Base-by-base conservation (phyloP, 2,797 vertebrate genomes). In the Chaunax sp. region DNA sequence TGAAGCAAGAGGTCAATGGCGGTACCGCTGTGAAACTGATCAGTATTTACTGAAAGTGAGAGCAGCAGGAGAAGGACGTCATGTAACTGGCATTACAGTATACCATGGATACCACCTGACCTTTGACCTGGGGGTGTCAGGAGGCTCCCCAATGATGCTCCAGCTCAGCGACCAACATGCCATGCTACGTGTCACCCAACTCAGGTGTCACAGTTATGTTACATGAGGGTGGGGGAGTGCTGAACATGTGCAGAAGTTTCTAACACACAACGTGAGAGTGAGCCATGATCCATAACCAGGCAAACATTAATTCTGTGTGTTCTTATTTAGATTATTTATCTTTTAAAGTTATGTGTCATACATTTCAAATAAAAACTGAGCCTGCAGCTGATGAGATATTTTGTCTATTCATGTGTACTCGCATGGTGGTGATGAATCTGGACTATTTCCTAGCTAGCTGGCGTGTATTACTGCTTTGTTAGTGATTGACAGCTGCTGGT, bases 401-500 rank as follows among this genome's bases (percentile, higher is more conserved):
- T 4, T 30, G 28, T 30, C 9, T 30, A 30, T 30, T 30, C 28
- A 30, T 9, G 9, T n/a, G n/a, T n/a, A n/a, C n/a, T n/a, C n/a
- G n/a, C n/a, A n/a, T n/a, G n/a, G 28, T 30, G 9, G 28, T 5
- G 28, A 37, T 37, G 35, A 37, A 11, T 37, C 5, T 11, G 35
- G 35, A 37, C 35, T n/a, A n/a, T n/a, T n/a, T n/a, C n/a, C n/a
- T n/a, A n/a, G n/a, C n/a, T n/a, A n/a, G n/a, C 41, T n/a, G 41
- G 38, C 37, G 19, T 19, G 23, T 45, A 16, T 40, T 14, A 40
- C 14, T 16, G 38, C 38, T 40, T 40, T 6, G 40, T 38, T 14
- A 18, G 14, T 64, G 77, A 80, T 55, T 69, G 74, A 80, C 76
- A 74, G 78, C 80, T 64, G 73, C 69, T 57, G 59, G 45, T 58